Conservation (phyloP, 2,888 invertebrate genomes). For the Drosophila basisetae region DNA sequence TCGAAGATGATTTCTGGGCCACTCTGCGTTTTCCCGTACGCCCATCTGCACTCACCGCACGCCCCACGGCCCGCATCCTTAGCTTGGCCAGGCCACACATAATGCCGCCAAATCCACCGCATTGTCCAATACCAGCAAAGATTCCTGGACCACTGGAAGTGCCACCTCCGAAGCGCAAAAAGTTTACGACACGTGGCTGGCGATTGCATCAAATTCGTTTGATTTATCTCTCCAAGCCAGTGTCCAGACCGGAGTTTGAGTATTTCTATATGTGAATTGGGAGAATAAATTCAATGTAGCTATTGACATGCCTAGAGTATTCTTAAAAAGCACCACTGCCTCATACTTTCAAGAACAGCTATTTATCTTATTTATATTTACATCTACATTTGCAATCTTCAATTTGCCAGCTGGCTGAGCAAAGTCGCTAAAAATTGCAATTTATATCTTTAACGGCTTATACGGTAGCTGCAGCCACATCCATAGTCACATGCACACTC, state of each 20-base stretch:
- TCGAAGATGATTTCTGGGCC: conserved; percentile 77
- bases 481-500: background rate
- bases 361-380: background rate
- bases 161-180: conserved; percentile 63
- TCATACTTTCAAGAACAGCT: background rate
- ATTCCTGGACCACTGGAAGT: conserved; percentile 24
- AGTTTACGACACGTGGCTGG: conserved; percentile 80
- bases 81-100: conserved; percentile 69
- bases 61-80: conserved; percentile 64
- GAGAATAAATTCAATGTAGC: conserved; percentile 30
- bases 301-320: background rate
- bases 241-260: conserved; percentile 61
- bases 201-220: conserved; percentile 76
- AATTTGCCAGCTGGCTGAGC: conserved; percentile 11
- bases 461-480: conserved; percentile 35
- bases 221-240: conserved; percentile 74
- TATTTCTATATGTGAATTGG: conserved; percentile 67
- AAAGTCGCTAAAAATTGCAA: conserved; percentile 55
- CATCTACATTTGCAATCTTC: conserved; percentile 6
- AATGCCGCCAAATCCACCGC: conserved; percentile 70
- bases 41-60: conserved; percentile 67
- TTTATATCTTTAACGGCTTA: conserved; percentile 28
- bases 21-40: conserved; percentile 75
- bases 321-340: background rate
- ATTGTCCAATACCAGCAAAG: conserved; percentile 76